phyloP scores from a whole-genome alignment of 2,797 vertebrate genomes.

The Hozukius guyotensis region DNA sequence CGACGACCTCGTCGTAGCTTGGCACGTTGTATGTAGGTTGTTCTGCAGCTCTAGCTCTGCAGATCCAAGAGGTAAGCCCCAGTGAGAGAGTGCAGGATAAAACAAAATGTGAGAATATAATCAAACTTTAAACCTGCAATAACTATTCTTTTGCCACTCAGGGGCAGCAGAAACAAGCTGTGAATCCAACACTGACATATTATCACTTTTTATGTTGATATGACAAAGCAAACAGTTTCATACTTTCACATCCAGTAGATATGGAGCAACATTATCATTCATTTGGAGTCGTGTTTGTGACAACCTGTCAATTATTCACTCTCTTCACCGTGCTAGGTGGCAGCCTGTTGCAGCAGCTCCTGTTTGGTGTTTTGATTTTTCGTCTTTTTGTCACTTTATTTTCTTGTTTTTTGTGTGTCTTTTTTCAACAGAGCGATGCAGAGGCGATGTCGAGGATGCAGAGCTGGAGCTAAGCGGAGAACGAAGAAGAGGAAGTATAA shows the following conservation, averaged over 20 bases:
- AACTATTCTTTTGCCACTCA: not conserved
- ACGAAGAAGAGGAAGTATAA: not conserved
- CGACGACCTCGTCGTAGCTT: conserved; percentile 94
- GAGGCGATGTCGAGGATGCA: not conserved
- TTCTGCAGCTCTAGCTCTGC: conserved; percentile 43
- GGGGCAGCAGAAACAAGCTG: not conserved
- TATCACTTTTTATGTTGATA: too few relatives aligned
- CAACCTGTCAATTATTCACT: not conserved
- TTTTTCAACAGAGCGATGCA: not conserved
- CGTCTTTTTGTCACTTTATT: not conserved
- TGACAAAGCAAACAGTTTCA: too few relatives aligned
- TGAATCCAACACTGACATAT: not conserved
- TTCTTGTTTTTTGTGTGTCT: not conserved
- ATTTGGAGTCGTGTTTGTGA: not conserved
- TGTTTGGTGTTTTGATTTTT: not conserved
- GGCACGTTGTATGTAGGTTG: conserved; percentile 85
- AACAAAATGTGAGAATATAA: not conserved
- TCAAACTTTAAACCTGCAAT: not conserved
- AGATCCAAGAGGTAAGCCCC: not conserved
- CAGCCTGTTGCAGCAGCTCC: not conserved
- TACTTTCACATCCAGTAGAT: too few relatives aligned
- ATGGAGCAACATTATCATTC: too few relatives aligned
- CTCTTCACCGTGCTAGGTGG: not conserved
- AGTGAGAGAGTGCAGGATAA: not conserved
- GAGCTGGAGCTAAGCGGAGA: not conserved